phyloP scores from a whole-genome alignment of 2,797 vertebrate genomes.

The Peromyscus eremicus region DNA sequence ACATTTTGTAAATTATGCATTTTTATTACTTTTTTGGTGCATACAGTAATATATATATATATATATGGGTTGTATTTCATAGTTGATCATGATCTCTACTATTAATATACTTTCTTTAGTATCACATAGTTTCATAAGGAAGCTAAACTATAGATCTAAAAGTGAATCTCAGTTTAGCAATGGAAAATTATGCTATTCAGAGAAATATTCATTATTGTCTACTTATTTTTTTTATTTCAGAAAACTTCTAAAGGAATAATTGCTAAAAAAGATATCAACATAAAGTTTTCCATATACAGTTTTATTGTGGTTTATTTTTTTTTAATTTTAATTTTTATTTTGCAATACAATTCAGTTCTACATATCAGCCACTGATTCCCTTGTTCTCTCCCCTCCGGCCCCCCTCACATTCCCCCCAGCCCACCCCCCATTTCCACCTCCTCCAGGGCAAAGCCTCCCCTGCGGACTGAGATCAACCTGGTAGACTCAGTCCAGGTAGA shows the following conservation, averaged over 20 bases:
- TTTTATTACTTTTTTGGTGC: constrained; percentile 44
- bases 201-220: constrained; percentile 35
- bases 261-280: not conserved
- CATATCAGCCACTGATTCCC: too few species aligned
- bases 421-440: too few species aligned
- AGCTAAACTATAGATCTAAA: constrained; percentile 34
- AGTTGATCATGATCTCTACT: not conserved
- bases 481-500: too few species aligned
- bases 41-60: not conserved
- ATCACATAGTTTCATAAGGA: constrained; percentile 29
- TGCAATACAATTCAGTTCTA: too few species aligned
- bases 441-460: too few species aligned
- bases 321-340: too few species aligned
- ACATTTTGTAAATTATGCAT: constrained; percentile 62
- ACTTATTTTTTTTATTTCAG: not conserved
- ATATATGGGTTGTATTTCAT: not conserved
- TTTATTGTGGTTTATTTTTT: constrained; percentile 2
- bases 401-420: too few species aligned
- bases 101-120: constrained; percentile 9
- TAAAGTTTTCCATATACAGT: not conserved
- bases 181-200: not conserved
- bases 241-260: not conserved
- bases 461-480: too few species aligned
- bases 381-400: too few species aligned
- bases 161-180: constrained; percentile 10